Conservation (phyloP, 2,888 invertebrate genomes). For the Drosophila quasianomalipes region DNA sequence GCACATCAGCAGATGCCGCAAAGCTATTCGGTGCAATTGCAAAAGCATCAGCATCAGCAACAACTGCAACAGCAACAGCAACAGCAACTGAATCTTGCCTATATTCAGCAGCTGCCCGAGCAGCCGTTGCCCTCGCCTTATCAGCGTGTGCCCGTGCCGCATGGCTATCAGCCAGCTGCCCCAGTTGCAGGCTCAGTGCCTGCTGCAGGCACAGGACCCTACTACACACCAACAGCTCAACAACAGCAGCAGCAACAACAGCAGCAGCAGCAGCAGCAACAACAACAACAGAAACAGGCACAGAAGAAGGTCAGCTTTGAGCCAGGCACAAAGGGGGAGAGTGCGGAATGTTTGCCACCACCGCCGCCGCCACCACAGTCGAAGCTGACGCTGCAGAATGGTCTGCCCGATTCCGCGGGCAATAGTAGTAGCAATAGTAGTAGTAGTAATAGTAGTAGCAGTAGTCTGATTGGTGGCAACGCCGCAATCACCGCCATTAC, state of each 20-base stretch:
- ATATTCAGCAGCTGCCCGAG: conserved; percentile 76
- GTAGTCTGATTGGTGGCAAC: conserved; percentile 11
- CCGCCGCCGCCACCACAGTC: conserved; percentile 69
- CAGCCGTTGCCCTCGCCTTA: conserved; percentile 86
- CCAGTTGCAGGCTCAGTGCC: conserved; percentile 75
- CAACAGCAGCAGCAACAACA: conserved; percentile 66
- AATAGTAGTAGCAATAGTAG: conserved; percentile 1
- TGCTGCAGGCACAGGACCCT: conserved; percentile 81
- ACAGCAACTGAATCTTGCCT: conserved; percentile 60
- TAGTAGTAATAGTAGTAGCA: conserved; percentile 2
- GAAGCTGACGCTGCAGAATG: conserved; percentile 65
- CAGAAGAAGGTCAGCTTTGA: conserved; percentile 91
- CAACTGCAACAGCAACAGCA: conserved; percentile 76
- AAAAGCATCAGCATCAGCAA: conserved; percentile 72
- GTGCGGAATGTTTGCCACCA: conserved; percentile 50
- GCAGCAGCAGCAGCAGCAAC: conserved; percentile 57
- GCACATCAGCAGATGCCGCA: conserved; percentile 67
- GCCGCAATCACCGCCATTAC: conserved; percentile 71
- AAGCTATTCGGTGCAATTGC: conserved; percentile 77
- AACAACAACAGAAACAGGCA: conserved; percentile 85
- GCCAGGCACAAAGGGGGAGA: conserved; percentile 89
- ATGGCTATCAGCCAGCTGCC: conserved; percentile 86
- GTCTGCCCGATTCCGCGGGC: conserved; percentile 52
- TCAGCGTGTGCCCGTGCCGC: conserved; percentile 88
- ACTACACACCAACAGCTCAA: conserved; percentile 5